phyloP scores from a whole-genome alignment of 2,888 invertebrate genomes.

The Crematogaster levior region DNA sequence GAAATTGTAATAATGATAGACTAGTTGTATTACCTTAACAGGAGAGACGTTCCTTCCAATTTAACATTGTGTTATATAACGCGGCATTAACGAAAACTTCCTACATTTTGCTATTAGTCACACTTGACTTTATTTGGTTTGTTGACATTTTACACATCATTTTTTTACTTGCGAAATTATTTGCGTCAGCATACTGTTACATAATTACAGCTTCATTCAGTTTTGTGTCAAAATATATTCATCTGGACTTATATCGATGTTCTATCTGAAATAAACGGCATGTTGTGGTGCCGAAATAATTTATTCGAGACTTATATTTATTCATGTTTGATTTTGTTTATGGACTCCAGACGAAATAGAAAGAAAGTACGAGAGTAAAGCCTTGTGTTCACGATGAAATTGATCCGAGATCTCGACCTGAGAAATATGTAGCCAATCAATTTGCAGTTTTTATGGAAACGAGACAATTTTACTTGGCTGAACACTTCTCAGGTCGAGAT shows the following conservation, averaged over 20 bases:
- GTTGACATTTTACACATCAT: constrained; percentile 22
- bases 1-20: neutral
- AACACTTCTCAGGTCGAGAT: too few species aligned
- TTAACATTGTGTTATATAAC: neutral
- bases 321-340: neutral
- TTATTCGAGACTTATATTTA: neutral
- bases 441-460: too few species aligned
- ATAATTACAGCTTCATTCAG: neutral
- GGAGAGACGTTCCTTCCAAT: neutral
- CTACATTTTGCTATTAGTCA: neutral
- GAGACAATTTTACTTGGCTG: too few species aligned
- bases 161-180: neutral
- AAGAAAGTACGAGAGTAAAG: too few species aligned
- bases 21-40: neutral
- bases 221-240: constrained; percentile 10
- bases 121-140: neutral
- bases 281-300: neutral
- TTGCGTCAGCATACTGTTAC: neutral
- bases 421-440: too few species aligned
- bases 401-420: too few species aligned
- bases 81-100: constrained; percentile 5
- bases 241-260: neutral
- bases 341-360: neutral
- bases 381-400: too few species aligned
- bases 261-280: neutral